Conservation (phyloP, 1,140 invertebrate genomes). For the Ceratoteleas bidentatus region DNA sequence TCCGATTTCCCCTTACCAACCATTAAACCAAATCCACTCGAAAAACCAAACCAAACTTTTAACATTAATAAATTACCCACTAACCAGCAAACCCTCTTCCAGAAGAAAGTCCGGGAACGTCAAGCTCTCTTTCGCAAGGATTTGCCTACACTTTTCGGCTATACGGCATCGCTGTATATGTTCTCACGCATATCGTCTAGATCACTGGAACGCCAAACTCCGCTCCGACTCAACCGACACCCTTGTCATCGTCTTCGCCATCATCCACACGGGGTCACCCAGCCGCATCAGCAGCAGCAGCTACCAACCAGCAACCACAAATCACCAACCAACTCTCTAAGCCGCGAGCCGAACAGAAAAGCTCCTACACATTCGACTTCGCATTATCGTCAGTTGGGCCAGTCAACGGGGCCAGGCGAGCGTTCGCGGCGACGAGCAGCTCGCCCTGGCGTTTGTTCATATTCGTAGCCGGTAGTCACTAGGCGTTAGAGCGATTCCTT, state of each 20-base stretch:
- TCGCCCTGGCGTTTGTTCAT: slow-evolving; percentile 45
- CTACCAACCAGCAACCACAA: background rate
- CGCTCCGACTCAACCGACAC: slow-evolving; percentile 46
- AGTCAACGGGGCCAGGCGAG: slow-evolving; percentile 52
- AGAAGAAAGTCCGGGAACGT: slow-evolving; percentile 64
- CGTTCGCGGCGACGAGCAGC: slow-evolving; percentile 39
- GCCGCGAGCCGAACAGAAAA: slow-evolving; percentile 7
- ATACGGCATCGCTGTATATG: slow-evolving; percentile 65
- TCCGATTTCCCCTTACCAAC: too few relatives aligned
- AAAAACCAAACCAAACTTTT: too few relatives aligned
- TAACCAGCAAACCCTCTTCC: slow-evolving; percentile 20
- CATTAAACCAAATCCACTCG: too few relatives aligned
- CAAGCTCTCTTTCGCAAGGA: slow-evolving; percentile 62
- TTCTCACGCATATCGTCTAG: slow-evolving; percentile 68
- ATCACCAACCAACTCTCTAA: slow-evolving; percentile 8
- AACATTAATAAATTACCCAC: background rate
- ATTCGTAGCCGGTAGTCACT: slow-evolving; percentile 53
- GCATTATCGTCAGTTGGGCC: slow-evolving; percentile 63
- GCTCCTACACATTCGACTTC: slow-evolving; percentile 36
- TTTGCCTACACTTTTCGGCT: slow-evolving; percentile 59
- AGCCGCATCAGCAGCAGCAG: background rate
- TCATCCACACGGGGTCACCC: slow-evolving; percentile 24
- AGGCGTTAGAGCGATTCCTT: slow-evolving; percentile 59
- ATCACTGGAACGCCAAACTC: slow-evolving; percentile 58
- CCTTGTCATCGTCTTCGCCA: slow-evolving; percentile 52